These are phyloP conservation scores for Rhinolophus ferrumequinum DNA, from an alignment of 2,113 vertebrate species.

Conservation along the genomic window DNA sequence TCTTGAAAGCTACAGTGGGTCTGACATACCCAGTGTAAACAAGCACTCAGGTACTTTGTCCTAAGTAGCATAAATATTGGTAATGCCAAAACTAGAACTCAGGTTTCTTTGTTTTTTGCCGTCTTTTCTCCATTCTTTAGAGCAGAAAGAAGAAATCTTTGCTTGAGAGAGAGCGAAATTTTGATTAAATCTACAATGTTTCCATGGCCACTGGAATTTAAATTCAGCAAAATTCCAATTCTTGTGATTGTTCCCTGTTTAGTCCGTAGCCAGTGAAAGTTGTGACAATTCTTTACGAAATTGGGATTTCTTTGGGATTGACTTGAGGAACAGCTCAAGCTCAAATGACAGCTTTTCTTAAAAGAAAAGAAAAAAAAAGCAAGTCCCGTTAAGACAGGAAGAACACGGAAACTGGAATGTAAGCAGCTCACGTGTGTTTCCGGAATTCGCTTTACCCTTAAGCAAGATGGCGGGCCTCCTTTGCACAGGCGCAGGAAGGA, in stretches of 20 bases:
- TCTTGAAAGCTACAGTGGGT: background rate
- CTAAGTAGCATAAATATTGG: background rate
- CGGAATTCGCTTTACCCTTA: background rate
- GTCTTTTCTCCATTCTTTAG: background rate
- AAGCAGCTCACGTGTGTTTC: rapidly evolving
- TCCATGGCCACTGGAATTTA: background rate
- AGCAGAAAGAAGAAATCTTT: background rate
- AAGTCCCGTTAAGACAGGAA: background rate
- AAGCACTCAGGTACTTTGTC: background rate
- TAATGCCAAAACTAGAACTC: background rate
- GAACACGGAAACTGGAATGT: background rate
- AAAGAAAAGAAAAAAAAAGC: background rate
- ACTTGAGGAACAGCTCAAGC: background rate
- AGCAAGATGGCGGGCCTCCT: constrained; percentile 30
- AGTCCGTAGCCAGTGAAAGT: background rate
- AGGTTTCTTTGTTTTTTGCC: background rate
- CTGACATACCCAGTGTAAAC: background rate
- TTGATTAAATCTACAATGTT: background rate
- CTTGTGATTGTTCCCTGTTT: background rate
- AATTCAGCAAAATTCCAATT: background rate
- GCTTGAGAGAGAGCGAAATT: background rate
- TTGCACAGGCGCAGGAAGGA: background rate
- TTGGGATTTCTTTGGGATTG: background rate
- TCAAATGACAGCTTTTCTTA: background rate
- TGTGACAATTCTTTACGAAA: background rate